Base-by-base conservation (phyloP, 2,888 invertebrate genomes). In the Acronicta psi region DNA sequence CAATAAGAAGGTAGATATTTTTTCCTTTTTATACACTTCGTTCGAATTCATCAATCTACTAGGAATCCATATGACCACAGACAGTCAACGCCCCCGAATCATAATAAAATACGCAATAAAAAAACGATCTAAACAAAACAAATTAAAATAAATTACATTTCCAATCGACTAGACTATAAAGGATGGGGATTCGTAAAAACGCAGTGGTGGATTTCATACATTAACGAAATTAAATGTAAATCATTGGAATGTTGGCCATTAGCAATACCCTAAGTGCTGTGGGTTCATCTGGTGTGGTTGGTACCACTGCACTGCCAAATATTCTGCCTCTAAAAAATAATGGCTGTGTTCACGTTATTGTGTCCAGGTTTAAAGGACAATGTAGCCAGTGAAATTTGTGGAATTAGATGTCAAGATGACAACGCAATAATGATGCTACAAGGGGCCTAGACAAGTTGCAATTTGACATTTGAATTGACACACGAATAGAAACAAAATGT, bases 41-140 rank as follows among this genome's bases (percentile, higher is more conserved):
- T n/a, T 51, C 8, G 16, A 6, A 50, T 54, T 63, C 43, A 43
- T 34, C n/a, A 20, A 54, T 2, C 16, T 29, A 44, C 20, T 2
- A 20, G 40, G 17, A 18, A 46, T 20, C 17, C 17, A 52, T 61
- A 56, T 36, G 13, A 18, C 11, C 54, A 25, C 14, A 31, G 18
- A 34, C 18, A 16, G n/a, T 14, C 17, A 52, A 53, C 46, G 36
- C 14, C 41, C 31, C 36, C 23, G 23, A 52, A 60, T 47, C 41
- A 47, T 40, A 52, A 45, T 62, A 57, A 72, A 74, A 59, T 34
- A 40, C 2, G 16, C 29, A 51, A 46, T 61, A 43, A 70, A 63
- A 52, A 37, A 67, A 50, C 14, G 17, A 31, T 44, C 13, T 16
- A 45, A 45, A 55, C 41, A 20, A 45, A 50, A 53, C 37, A 40